Evolutionary conservation across 1,140 invertebrate species (phyloP), one percentile per base, ranked within the genome.

Genomic region (Eumaeus atala): DNA sequence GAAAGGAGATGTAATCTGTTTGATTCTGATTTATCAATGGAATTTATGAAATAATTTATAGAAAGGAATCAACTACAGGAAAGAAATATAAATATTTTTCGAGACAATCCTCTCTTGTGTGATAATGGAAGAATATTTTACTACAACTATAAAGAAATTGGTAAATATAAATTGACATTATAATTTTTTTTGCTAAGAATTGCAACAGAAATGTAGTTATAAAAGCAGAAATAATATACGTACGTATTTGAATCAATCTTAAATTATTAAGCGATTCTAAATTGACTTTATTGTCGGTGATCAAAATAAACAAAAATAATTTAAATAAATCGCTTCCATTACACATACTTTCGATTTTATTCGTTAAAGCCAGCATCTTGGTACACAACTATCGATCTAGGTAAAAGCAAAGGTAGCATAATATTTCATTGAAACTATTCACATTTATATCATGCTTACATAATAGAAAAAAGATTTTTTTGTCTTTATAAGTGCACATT

Each of bases 71-170:
- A 17, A 9, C 12, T 44, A 9, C 12, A 14, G 16, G 17, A 16
- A 16, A 17, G 14, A 9, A 44, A 16, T 16, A 44, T 1, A 16
- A 9, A 18, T 28, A 28, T 28, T 3, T 28, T 28, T 28, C 2
- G 6, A 28, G 21, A 6, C 2, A 28, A 28, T 6, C 21, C 21
- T 44, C 17, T 9, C 12, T 9, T 9, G 40, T 44, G 40, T 44
- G 40, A 44, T 17, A 44, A 44, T 44, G 40, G 40, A 44, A 44
- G 40, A 44, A 14, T 44, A 44, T 18, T 44, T 44, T 44, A 9
- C 40, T 14, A 16, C 40, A 17, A 44, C 40, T 44, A 44, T 44
- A 9, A 44, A 44, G 17, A 44, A 44, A 44, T 16, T 44, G 14
- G 40, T 44, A 10, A 44, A 16, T 44, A 17, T 7, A 5, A 16